These are phyloP conservation scores for Rattus rattus DNA, from an alignment of 2,113 vertebrate species.

Conservation along the genomic window DNA sequence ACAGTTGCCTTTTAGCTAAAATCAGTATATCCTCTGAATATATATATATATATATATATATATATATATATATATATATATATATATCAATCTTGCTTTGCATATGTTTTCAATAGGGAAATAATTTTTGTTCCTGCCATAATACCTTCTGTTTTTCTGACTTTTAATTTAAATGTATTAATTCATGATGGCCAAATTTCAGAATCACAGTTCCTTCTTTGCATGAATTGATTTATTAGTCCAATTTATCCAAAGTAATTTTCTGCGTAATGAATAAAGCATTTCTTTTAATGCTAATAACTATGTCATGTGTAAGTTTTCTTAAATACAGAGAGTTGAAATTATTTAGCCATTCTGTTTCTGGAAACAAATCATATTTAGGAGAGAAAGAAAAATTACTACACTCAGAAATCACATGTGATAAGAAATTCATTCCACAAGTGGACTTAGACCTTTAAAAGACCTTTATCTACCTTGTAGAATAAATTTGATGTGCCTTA, in stretches of 20 bases:
- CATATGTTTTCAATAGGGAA: constrained; percentile 12
- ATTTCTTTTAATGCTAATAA: constrained; percentile 76
- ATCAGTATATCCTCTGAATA: background rate
- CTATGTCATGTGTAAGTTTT: constrained; percentile 70
- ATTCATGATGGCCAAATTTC: constrained; percentile 13
- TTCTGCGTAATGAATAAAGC: constrained; percentile 70
- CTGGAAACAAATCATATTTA: constrained; percentile 83
- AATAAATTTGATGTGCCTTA: constrained; percentile 88
- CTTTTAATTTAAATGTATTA: constrained; percentile 30
- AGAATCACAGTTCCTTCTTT: background rate
- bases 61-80: too few relatives aligned
- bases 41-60: too few relatives aligned
- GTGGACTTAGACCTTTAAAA: constrained; percentile 89
- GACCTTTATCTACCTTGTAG: constrained; percentile 87
- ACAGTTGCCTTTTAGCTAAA: background rate
- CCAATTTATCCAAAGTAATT: constrained; percentile 61
- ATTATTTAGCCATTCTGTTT: constrained; percentile 80
- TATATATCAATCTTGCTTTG: constrained; percentile 6
- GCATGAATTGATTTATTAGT: background rate
- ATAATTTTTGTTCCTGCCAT: background rate
- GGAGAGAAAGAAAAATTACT: constrained; percentile 76
- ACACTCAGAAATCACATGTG: constrained; percentile 83
- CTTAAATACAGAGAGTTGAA: constrained; percentile 78
- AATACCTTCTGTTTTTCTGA: background rate
- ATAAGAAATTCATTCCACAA: constrained; percentile 89